A percentile compares a stretch with the other conserved stretches of the same genome.
Evolutionary conservation across 2,888 invertebrate genomes (phyloP).

Genomic region (Galerucella calmariensis): DNA sequence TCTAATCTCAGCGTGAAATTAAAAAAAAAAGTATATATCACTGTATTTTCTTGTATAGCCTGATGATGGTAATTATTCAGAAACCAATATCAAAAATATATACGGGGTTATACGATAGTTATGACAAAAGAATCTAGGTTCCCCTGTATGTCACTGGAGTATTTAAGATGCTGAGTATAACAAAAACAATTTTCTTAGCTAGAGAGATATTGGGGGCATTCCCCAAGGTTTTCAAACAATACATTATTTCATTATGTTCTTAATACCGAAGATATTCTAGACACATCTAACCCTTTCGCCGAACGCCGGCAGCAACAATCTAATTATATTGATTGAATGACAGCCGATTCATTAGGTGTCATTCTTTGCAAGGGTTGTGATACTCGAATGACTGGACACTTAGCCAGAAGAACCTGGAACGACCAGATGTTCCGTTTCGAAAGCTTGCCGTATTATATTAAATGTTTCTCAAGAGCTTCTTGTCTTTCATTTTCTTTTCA

Average conservation of each 20-base stretch:
- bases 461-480: constrained; percentile 43
- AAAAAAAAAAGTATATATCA: too few relatives aligned
- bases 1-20: too few relatives aligned
- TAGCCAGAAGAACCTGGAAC: constrained; percentile 46
- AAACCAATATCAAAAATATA: too few relatives aligned
- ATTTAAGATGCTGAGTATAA: constrained; percentile 1
- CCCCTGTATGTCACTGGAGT: background rate
- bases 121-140: too few relatives aligned
- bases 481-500: constrained; percentile 34
- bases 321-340: constrained; percentile 67
- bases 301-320: constrained; percentile 60
- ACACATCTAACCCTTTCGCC: constrained; percentile 60
- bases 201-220: constrained; percentile 45
- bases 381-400: constrained; percentile 47
- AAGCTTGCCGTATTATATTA: constrained; percentile 46
- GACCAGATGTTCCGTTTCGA: constrained; percentile 54
- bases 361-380: constrained; percentile 57
- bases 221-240: constrained; percentile 56
- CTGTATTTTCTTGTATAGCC: too few relatives aligned
- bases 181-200: constrained; percentile 20
- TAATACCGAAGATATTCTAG: constrained; percentile 61
- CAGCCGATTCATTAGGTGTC: constrained; percentile 67
- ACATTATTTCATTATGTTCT: constrained; percentile 61
- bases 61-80: too few relatives aligned
- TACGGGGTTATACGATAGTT: too few relatives aligned